Conservation (phyloP, 2,888 invertebrate species). For the Ectropis crepuscularia region DNA sequence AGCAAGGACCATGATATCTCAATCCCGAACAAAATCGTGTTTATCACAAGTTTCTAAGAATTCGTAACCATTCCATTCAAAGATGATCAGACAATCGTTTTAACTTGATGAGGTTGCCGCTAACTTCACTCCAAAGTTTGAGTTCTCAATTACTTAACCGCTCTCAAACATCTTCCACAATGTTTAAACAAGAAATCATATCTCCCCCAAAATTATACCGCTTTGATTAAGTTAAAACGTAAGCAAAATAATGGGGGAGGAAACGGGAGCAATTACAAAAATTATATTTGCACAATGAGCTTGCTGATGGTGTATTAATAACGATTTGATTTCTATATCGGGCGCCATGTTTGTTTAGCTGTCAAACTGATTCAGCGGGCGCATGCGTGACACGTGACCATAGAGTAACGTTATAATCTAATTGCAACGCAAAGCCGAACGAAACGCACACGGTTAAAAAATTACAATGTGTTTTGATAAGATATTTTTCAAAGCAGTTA, state of each 20-base stretch:
- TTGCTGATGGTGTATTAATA: conserved; percentile 77
- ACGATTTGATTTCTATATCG: conserved; percentile 77
- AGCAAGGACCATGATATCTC: no score
- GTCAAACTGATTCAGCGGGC: conserved; percentile 65
- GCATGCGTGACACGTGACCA: conserved; percentile 71
- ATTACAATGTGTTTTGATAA: conserved; percentile 47
- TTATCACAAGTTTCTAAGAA: background rate
- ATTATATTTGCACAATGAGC: conserved; percentile 78
- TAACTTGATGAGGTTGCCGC: conserved; percentile 11
- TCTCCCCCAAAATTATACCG: conserved; percentile 58
- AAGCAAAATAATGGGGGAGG: conserved; percentile 62
- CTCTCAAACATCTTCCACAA: conserved; percentile 29
- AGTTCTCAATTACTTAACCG: conserved; percentile 38
- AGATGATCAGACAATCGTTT: conserved; percentile 9
- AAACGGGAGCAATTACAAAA: conserved; percentile 73
- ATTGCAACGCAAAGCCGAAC: conserved; percentile 48
- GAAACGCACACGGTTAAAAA: conserved; percentile 43
- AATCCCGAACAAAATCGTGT: background rate
- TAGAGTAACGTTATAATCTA: conserved; percentile 70
- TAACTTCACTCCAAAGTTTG: conserved; percentile 24
- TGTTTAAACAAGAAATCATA: conserved; percentile 59
- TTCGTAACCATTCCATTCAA: background rate
- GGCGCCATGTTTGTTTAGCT: conserved; percentile 78
- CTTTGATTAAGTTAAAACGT: conserved; percentile 51
- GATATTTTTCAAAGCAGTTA: conserved; percentile 51